These are phyloP conservation scores for Caenorhabditis wallacei DNA, from an alignment of 2,888 invertebrate genomes.

Conservation along the genomic window DNA sequence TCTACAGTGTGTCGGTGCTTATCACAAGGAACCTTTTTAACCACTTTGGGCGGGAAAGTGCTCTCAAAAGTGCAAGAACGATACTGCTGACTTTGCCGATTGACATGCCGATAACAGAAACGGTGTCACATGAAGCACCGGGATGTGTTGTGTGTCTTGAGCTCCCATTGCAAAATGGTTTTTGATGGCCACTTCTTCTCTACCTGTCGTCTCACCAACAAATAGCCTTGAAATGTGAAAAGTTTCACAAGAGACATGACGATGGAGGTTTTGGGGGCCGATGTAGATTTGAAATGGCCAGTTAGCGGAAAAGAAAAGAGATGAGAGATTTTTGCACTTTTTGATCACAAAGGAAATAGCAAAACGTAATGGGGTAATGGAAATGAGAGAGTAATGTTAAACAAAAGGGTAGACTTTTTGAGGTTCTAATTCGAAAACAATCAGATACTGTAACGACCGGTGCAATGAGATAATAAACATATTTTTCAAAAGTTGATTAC, in stretches of 20 bases:
- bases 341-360: background rate
- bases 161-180: slow-evolving; percentile 55
- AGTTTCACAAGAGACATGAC: slow-evolving; percentile 34
- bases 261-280: slow-evolving; percentile 30
- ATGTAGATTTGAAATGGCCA: slow-evolving; percentile 9
- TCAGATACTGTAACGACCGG: too few species aligned
- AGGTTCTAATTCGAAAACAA: too few species aligned
- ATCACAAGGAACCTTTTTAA: slow-evolving; percentile 50
- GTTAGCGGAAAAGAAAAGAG: background rate
- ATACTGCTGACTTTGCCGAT: slow-evolving; percentile 51
- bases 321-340: slow-evolving; percentile 42
- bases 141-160: slow-evolving; percentile 52
- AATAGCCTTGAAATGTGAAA: slow-evolving; percentile 50
- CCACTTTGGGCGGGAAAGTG: slow-evolving; percentile 24
- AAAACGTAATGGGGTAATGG: slow-evolving; percentile 21
- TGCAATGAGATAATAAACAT: too few species aligned
- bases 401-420: too few species aligned
- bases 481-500: too few species aligned
- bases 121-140: slow-evolving; percentile 50
- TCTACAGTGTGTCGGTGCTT: slow-evolving; percentile 33
- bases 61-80: slow-evolving; percentile 42
- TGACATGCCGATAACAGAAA: slow-evolving; percentile 46
- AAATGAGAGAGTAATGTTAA: background rate
- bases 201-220: slow-evolving; percentile 23
- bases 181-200: slow-evolving; percentile 33